Base-by-base conservation (phyloP, 1,140 invertebrate genomes). In the Procambarus clarkii region DNA sequence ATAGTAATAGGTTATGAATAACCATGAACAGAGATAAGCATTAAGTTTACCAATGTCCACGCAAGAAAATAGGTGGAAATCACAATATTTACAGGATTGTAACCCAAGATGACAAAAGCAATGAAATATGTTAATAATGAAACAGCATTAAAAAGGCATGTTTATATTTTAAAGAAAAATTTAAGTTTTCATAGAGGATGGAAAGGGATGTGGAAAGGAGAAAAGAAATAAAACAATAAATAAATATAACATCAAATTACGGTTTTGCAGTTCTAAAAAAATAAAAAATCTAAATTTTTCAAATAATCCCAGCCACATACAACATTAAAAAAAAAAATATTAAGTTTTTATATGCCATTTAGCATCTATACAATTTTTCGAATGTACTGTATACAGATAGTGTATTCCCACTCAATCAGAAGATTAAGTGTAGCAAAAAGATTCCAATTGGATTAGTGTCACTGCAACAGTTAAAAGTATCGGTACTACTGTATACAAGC, bases 141-240 rank as follows among this genome's bases (percentile, higher is more conserved):
- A 24, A 15, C 8, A 64, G 24, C 21, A 45, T 24, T 34, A 9
- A 69, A 64, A 71, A 45, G 24, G 34, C 0, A 45, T 54, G 81
- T 24, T 24, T 34, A 34, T 34, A 34, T 64, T 64, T 18, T 46
- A 46, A 21, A 15, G n/a, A 69, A 84, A 60, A 60, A 84, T 18
- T 64, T 45, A 45, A 84, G 8, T 21, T 18, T 64, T 45, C 7
- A n/a, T 11, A 18, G 54, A 83, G 2, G 60, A 64, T 64, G 54
- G 54, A 84, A 46, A 71, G 18, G 54, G 15, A 84, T 21, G 45
- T 34, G 24, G 45, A 9, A 45, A 84, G 45, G 50, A 24, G 21
- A 54, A 84, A 60, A 71, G 24, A 60, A 83, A 46, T n/a, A 64
- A 83, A 60, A 83, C 9, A 69, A 83, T 18, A 21, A 69, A 83